Percentiles rank a stretch among this genome's conserved stretches.
Evolutionary conservation across 2,113 vertebrate species (phyloP).

Genomic region (Emydocephalus ijimae): DNA sequence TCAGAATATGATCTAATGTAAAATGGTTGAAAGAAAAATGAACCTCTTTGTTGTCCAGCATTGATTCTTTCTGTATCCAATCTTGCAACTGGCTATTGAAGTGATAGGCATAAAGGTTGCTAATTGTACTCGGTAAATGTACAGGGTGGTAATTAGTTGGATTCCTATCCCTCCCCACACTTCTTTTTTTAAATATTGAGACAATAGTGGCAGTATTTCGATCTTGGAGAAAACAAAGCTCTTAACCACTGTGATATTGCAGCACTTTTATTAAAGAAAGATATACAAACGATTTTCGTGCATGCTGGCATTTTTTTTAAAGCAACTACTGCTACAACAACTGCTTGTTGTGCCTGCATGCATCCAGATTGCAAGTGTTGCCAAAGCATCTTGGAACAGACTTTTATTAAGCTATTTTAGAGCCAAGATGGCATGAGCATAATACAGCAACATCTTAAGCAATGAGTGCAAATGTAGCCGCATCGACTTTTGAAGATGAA

Average conservation of each 20-base stretch:
- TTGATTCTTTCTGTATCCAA: not conserved
- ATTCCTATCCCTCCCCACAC: not conserved
- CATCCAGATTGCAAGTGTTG: not conserved
- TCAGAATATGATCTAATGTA: not conserved
- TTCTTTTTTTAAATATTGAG: not conserved
- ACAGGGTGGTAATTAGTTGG: not conserved
- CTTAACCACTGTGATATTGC: not conserved
- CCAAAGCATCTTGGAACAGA: not conserved
- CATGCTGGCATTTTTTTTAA: not conserved
- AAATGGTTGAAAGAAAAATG: not conserved
- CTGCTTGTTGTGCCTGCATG: not conserved
- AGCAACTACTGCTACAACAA: not conserved
- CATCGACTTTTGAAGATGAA: not conserved
- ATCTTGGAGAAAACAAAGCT: not conserved
- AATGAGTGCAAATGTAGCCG: not conserved
- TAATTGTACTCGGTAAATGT: not conserved
- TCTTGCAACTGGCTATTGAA: not conserved
- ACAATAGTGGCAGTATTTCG: not conserved
- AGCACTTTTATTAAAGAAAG: not conserved
- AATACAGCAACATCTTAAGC: not conserved
- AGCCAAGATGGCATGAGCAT: not conserved
- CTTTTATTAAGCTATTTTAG: not conserved
- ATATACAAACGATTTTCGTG: not conserved
- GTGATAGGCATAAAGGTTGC: not conserved
- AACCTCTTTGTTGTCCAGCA: not conserved